phyloP scores from a whole-genome alignment of 2,888 invertebrate species.

The Eremobia ochroleuca region DNA sequence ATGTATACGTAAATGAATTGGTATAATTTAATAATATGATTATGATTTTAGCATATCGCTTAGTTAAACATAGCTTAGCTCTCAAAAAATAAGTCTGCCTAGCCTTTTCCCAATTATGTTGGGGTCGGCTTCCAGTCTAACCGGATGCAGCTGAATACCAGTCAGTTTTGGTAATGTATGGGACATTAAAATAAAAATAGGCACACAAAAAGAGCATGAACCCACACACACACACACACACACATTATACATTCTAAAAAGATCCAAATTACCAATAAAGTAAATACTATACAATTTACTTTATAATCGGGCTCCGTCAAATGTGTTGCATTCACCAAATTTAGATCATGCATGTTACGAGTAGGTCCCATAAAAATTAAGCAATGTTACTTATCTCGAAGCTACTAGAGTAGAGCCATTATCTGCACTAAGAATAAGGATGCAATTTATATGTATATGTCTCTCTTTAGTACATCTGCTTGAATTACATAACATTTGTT shows the following conservation, averaged over 20 bases:
- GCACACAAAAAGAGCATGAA: not conserved
- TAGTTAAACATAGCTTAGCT: not conserved
- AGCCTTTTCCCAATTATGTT: not conserved
- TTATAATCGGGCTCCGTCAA: not conserved
- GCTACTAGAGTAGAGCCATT: conserved; percentile 37
- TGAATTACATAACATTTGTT: conserved; percentile 21
- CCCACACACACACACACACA: not conserved
- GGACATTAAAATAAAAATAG: not conserved
- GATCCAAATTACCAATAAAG: not conserved
- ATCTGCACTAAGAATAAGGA: conserved; percentile 36
- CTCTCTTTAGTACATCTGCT: conserved; percentile 17
- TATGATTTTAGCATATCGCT: not conserved
- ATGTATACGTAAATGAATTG: not conserved
- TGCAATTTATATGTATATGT: conserved; percentile 15
- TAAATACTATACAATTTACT: not conserved
- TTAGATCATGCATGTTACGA: conserved; percentile 26
- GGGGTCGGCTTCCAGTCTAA: not conserved
- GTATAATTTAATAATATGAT: not conserved
- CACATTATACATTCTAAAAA: not conserved
- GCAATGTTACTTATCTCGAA: conserved; percentile 38
- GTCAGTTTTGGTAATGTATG: not conserved
- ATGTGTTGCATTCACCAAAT: conserved; percentile 18
- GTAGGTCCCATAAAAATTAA: conserved; percentile 32
- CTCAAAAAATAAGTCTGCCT: not conserved
- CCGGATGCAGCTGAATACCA: not conserved